Evolutionary conservation across 1,140 invertebrate genomes (phyloP), one percentile per base, ranked within the genome.

Genomic region (Melanaphis sacchari): DNA sequence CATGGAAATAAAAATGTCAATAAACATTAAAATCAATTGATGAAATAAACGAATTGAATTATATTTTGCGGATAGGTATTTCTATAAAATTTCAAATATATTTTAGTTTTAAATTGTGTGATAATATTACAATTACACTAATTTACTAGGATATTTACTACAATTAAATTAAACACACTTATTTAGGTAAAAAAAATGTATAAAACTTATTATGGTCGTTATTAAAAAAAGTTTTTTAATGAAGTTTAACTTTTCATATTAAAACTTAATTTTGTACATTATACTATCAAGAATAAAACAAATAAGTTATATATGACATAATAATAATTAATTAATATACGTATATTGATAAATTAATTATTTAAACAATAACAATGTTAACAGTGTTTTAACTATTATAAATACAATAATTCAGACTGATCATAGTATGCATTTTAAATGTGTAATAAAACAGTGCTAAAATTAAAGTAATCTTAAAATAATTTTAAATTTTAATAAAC

Each of bases 1-100:
- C 81, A 93, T 93, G 81, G 91, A 93, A 93, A 93, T 54, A 93
- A 93, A 41, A 93, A 49, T 66, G 81, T 54, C 81, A 93, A 93
- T 93, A 93, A 49, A 93, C 81, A 81, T 46, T 82, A 49, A 92
- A 92, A 82, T 41, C 54, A 90, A 90, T 66, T 90, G 49, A 90
- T 59, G 24, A 90, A 36, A 59, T 41, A 41, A 41, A 36, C 8
- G 52, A 54, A 40, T 40, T 49, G 87, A 24, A 38, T 38, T 38
- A 15, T 31, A 54, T 88, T 88, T 36, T 88, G 21, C 0, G 36
- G 11, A n/a, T 66, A n/a, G 11, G 4, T 66, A 11, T 24, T 59
- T 59, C 9, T 26, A 31, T 54, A 59, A 11, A 5, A 8, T 31
- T 59, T 15, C 8, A 59, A 31, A 31, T 59, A 11, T 11, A 59